Evolutionary conservation across 2,113 vertebrate species (phyloP), one percentile per base, ranked within the genome.

Genomic region (Crotalus helleri): DNA sequence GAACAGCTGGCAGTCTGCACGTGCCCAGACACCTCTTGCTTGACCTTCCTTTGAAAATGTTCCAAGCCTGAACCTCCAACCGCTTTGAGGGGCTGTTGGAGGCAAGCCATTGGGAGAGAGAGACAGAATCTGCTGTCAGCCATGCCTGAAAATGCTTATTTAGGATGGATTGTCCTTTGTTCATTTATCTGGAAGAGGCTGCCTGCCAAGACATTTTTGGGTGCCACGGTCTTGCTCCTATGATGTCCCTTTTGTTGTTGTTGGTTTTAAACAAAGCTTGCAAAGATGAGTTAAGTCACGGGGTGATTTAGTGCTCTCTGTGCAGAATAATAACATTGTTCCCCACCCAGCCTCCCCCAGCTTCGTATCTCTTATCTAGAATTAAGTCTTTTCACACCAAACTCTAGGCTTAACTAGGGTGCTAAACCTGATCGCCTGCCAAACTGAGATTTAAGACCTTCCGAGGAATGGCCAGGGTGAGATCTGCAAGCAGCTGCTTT

Each of bases 141-240:
- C 86, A 95, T 95, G 93, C 85, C 92, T 85, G 51, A 33, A 89
- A 87, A 93, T 26, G 12, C 91, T 94, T 96, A 87, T 96, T 92
- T 94, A 85, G 89, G 33, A 55, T 49, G 33, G 44, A 93, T 85
- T 87, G 91, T 94, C 51, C 90, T 93, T 8, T 44, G 89, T 93
- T 69, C 61, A 1, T 58, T 49, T 6, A 4, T 33, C 74, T 23
- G 23, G 23, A 61, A 57, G 53, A 93, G 24, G 1, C 85, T 94
- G 33, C 4, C 23, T 49, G 1, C n/a, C n/a, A 13, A 5, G 89
- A 4, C 10, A 46, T n/a, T 33, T 49, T 58, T 39, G 39, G 64
- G 33, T 92, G 92, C 39, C 64, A 9, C 53, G 13, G 26, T 19
- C 86, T 49, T 15, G 58, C 58, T 13, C 86, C 86, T 11, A n/a